Evolutionary conservation across 2,888 invertebrate species (phyloP).

Genomic region (Synergus itoensis): DNA sequence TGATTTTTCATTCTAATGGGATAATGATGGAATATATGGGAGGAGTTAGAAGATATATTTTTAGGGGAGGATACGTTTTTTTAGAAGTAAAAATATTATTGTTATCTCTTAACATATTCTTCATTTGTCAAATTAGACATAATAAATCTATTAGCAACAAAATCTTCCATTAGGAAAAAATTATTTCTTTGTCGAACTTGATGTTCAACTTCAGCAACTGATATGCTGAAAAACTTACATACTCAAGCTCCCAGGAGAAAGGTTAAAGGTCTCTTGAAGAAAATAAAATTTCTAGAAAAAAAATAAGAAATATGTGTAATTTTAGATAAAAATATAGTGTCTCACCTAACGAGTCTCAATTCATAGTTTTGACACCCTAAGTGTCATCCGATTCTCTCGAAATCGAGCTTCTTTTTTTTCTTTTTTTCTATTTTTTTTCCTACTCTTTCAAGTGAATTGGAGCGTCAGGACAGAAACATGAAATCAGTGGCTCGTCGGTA

Average conservation of each 20-base stretch:
- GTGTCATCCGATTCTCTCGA: conserved; percentile 41
- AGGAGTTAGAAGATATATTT: conserved; percentile 10
- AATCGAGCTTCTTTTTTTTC: conserved; percentile 29
- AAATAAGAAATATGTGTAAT: conserved; percentile 41
- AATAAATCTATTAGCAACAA: not conserved
- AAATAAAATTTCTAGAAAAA: conserved; percentile 9
- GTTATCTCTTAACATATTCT: not conserved
- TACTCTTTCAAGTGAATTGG: conserved; percentile 8
- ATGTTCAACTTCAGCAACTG: not conserved
- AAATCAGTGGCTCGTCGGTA: conserved; percentile 45
- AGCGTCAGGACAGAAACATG: conserved; percentile 7
- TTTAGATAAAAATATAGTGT: conserved; percentile 61
- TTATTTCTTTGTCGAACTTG: not conserved
- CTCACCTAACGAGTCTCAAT: conserved; percentile 68
- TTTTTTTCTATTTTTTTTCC: conserved; percentile 44
- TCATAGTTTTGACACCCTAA: conserved; percentile 53
- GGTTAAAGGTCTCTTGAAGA: not conserved
- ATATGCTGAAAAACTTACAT: not conserved
- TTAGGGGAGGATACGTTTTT: not conserved
- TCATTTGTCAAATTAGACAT: not conserved
- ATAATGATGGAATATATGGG: conserved; percentile 19
- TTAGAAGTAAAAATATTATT: not conserved
- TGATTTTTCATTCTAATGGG: conserved; percentile 30
- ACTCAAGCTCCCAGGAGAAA: not conserved
- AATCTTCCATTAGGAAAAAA: not conserved